A percentile compares a stretch with the other conserved stretches of the same genome.
phyloP scores from a whole-genome alignment of 2,888 invertebrate species.

The Smittia aterrima region DNA sequence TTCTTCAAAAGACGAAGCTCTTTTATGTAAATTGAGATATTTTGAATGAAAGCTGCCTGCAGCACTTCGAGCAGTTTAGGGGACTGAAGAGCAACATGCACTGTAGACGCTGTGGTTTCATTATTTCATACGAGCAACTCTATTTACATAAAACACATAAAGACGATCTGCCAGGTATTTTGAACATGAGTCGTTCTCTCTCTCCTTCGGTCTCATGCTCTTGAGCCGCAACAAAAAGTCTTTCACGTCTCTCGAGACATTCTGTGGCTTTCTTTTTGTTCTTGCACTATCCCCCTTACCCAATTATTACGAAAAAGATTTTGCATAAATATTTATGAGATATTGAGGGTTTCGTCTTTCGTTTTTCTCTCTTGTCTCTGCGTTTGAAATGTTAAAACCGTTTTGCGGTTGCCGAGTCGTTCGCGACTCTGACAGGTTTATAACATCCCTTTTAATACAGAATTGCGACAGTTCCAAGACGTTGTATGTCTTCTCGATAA shows the following conservation, averaged over 20 bases:
- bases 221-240: neutral
- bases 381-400: neutral
- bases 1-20: neutral
- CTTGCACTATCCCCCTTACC: neutral
- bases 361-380: neutral
- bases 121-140: neutral
- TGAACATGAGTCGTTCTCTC: too few species aligned
- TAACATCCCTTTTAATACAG: slow-evolving; percentile 31
- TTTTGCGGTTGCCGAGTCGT: neutral
- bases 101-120: neutral
- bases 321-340: slow-evolving; percentile 24
- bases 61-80: neutral
- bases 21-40: neutral
- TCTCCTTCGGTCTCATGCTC: neutral
- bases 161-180: neutral
- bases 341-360: neutral
- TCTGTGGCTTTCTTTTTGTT: neutral
- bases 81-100: neutral
- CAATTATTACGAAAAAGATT: neutral
- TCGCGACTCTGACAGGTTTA: slow-evolving; percentile 28
- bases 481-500: slow-evolving; percentile 9
- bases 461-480: slow-evolving; percentile 27
- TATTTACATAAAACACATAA: slow-evolving; percentile 3
- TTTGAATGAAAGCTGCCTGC: neutral
- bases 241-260: neutral